Percentiles rank a stretch among this genome's conserved stretches.
phyloP scores from a whole-genome alignment of 2,113 vertebrate species.

The Hylia prasina region DNA sequence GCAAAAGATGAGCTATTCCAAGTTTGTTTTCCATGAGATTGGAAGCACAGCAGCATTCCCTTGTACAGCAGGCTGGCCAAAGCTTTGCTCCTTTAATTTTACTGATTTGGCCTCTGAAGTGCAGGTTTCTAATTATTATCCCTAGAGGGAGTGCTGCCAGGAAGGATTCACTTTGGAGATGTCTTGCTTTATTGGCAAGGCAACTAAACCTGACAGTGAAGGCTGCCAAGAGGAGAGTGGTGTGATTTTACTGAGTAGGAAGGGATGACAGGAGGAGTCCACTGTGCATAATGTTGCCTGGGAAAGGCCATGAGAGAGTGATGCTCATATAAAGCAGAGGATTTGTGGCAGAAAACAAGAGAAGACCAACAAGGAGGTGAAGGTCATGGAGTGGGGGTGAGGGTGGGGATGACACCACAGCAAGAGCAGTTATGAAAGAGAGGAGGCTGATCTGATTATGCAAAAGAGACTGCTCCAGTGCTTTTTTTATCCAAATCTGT shows the following conservation, averaged over 20 bases:
- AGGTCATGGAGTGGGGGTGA: not conserved
- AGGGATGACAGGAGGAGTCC: not conserved
- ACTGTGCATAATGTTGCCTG: conserved; percentile 8
- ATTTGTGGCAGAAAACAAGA: not conserved
- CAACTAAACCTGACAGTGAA: conserved; percentile 10
- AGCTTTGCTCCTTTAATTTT: conserved; percentile 13
- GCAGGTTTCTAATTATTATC: conserved; percentile 25
- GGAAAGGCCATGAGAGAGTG: conserved; percentile 3
- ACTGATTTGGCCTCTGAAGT: conserved; percentile 18
- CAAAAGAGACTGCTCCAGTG: not conserved
- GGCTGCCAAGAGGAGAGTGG: not conserved
- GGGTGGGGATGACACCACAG: not conserved
- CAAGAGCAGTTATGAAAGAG: not conserved
- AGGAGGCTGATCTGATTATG: not conserved
- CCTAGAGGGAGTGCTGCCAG: conserved; percentile 29
- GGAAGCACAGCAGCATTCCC: not conserved
- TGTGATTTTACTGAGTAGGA: conserved; percentile 30
- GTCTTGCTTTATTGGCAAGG: conserved; percentile 44
- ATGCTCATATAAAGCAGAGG: not conserved
- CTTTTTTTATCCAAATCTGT: not conserved
- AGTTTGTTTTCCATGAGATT: not conserved
- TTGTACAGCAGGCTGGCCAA: not conserved
- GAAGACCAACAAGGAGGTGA: not conserved
- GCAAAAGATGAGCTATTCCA: not conserved
- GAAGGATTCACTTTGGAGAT: conserved; percentile 36